These are phyloP conservation scores for Uropsilus gracilis DNA, from an alignment of 2,113 vertebrate species.

Conservation along the genomic window DNA sequence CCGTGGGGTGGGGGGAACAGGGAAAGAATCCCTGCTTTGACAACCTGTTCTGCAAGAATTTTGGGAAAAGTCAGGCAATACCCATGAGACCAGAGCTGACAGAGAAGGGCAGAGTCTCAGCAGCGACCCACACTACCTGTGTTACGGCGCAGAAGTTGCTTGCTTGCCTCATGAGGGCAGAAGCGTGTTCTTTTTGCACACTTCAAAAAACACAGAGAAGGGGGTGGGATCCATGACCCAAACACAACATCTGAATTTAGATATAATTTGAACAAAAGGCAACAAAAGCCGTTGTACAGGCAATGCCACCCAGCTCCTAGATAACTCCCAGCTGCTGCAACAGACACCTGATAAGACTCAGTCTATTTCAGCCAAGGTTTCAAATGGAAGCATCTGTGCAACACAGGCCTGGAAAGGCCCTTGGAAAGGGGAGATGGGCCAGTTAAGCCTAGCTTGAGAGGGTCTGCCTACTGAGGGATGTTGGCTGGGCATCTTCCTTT, in stretches of 20 bases:
- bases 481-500: not conserved
- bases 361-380: accelerated
- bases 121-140: accelerated
- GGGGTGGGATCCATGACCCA: not conserved
- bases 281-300: not conserved
- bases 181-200: not conserved
- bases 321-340: not conserved
- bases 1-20: not conserved
- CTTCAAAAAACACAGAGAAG: not conserved
- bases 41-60: not conserved
- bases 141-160: not conserved
- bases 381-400: not conserved
- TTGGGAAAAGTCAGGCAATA: not conserved
- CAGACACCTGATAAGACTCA: accelerated
- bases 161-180: not conserved
- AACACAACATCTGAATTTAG: not conserved
- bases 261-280: not conserved
- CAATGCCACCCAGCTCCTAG: not conserved
- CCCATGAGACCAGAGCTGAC: not conserved
- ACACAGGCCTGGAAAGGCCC: not conserved
- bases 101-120: not conserved
- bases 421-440: not conserved
- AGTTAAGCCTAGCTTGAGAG: not conserved
- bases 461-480: too few relatives aligned
- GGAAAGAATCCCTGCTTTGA: not conserved